Evolutionary conservation across 2,797 vertebrate species (phyloP), one percentile per base, ranked within the genome.

Genomic region (Enteromius afrohamiltoni): DNA sequence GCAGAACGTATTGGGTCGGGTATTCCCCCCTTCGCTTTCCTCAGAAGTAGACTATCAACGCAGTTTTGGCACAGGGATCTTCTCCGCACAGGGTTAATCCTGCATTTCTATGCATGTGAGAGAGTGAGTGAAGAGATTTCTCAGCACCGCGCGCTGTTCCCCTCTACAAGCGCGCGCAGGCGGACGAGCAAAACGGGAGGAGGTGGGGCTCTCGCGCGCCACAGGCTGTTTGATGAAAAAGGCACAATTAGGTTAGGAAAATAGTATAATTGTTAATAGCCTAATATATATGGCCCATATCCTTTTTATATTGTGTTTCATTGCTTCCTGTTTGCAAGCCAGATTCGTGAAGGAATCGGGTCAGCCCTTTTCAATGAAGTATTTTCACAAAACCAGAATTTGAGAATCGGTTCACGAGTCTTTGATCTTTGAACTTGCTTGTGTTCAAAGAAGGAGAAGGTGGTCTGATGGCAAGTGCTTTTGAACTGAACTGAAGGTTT

Each of bases 181-280:
- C 92, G 90, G 90, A 91, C 80, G 71, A 71, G 49, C 47, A n/a
- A 89, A 92, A 91, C 91, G 90, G 90, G 93, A 92, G 91, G 91
- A 93, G 93, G 93, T 90, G 94, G 93, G 92, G 93, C 94, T 92
- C 91, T 53, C 89, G 89, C 77, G 77, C 62, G 83, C 86, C 81
- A 83, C 81, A 80, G 84, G 84, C 86, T 87, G 84, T 85, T 82
- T 84, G 79, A 83, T 71, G 74, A 65, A 79, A 83, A 78, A 74
- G 70, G 40, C 75, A 40, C 69, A 85, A 77, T 86, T 86, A 62
- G 82, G 82, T 86, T 86, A 86, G 80, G 78, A 84, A 84, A 83
- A 87, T 31, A 53, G 26, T 40, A 40, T 65, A 80, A 53, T 62
- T 83, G 73, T 77, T 83, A 70, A 71, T 42, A 79, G 67, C 55